These are phyloP conservation scores for Lucilia sericata DNA, from an alignment of 1,140 invertebrate genomes.

Conservation along the genomic window DNA sequence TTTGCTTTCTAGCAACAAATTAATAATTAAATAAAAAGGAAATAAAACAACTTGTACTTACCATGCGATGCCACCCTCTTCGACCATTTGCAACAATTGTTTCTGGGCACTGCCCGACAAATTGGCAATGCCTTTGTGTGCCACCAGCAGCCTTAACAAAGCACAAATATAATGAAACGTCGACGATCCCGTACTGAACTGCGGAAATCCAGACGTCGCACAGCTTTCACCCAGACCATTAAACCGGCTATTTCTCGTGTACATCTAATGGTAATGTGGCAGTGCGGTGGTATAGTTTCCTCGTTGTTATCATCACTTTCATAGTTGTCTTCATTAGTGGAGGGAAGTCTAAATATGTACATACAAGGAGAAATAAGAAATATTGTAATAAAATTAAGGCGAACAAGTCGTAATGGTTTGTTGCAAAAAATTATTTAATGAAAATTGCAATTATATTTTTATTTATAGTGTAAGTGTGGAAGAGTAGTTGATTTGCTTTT, in stretches of 20 bases:
- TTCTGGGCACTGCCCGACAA: slow-evolving; percentile 95
- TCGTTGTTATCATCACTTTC: slow-evolving; percentile 63
- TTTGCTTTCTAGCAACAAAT: not conserved
- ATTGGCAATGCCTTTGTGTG: slow-evolving; percentile 81
- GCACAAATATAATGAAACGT: slow-evolving; percentile 96
- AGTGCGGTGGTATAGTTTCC: slow-evolving; percentile 82
- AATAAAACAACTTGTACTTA: slow-evolving; percentile 65
- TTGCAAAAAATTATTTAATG: too few species aligned
- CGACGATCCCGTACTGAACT: slow-evolving; percentile 93
- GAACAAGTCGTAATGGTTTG: not conserved
- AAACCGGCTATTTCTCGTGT: slow-evolving; percentile 94
- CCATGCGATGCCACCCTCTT: slow-evolving; percentile 93
- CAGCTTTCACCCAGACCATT: slow-evolving; percentile 95
- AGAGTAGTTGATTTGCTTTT: not conserved
- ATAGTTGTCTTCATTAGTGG: slow-evolving; percentile 60
- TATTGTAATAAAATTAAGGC: not conserved
- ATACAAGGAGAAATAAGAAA: not conserved
- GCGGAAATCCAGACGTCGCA: slow-evolving; percentile 93
- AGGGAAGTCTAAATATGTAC: slow-evolving; percentile 45
- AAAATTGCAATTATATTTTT: too few species aligned
- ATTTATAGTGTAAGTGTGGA: not conserved
- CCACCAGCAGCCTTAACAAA: slow-evolving; percentile 88
- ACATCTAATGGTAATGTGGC: slow-evolving; percentile 91
- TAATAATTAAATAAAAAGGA: not conserved
- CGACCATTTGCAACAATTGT: slow-evolving; percentile 91